Evolutionary conservation across 2,888 invertebrate species (phyloP).

Genomic region (Drosophila cognata): DNA sequence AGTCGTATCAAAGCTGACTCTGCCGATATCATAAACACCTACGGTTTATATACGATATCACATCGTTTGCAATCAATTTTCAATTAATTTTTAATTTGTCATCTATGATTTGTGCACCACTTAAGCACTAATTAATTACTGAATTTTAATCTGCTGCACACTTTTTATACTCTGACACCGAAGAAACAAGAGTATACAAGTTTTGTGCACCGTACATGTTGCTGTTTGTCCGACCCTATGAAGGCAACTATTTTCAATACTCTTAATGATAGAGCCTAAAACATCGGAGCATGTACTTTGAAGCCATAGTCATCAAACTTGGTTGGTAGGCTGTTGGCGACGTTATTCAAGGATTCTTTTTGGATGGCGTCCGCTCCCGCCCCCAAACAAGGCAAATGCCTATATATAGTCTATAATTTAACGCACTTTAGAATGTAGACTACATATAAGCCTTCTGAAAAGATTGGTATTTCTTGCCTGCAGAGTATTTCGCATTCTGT

Average conservation of each 20-base stretch:
- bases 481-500: background rate
- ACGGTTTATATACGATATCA: slow-evolving; percentile 65
- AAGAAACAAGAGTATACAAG: background rate
- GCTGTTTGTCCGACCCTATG: background rate
- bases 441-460: background rate
- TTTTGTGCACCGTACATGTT: background rate
- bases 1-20: slow-evolving; percentile 53
- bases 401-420: background rate
- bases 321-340: too few species aligned
- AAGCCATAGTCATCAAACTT: background rate
- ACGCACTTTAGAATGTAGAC: too few species aligned
- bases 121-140: slow-evolving; percentile 31
- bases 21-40: slow-evolving; percentile 51
- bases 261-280: background rate
- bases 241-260: background rate
- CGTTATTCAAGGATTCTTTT: background rate
- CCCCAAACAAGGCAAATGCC: background rate
- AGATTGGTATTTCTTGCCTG: background rate
- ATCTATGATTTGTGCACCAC: slow-evolving; percentile 53
- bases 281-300: background rate
- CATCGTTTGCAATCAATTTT: slow-evolving; percentile 33
- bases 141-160: slow-evolving; percentile 35
- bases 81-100: slow-evolving; percentile 28
- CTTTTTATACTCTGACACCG: slow-evolving; percentile 7
- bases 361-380: background rate